A percentile compares a stretch with the other conserved stretches of the same genome.
Evolutionary conservation across 2,888 invertebrate genomes (phyloP).

Genomic region (Morpho deidamia): DNA sequence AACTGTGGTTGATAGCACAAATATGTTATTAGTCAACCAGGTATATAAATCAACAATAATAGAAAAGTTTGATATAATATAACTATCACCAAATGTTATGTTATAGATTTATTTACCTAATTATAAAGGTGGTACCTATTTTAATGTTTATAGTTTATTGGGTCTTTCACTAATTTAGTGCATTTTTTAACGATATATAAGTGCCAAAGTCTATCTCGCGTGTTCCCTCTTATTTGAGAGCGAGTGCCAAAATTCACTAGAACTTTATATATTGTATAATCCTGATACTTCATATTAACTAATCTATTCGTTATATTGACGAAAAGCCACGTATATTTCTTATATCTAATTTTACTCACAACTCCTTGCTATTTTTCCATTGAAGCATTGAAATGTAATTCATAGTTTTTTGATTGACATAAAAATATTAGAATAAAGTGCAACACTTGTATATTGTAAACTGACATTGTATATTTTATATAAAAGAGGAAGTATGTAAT

Average conservation of each 20-base stretch:
- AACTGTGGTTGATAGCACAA: constrained; percentile 22
- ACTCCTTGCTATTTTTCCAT: constrained; percentile 69
- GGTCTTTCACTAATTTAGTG: constrained; percentile 18
- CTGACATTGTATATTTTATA: too few relatives aligned
- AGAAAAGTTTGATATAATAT: background rate
- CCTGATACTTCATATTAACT: constrained; percentile 6
- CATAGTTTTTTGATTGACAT: constrained; percentile 11
- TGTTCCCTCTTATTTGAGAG: constrained; percentile 20
- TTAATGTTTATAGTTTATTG: constrained; percentile 7
- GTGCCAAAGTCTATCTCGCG: constrained; percentile 25
- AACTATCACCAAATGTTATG: background rate
- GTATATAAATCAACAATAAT: constrained; percentile 12
- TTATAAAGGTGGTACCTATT: constrained; percentile 8
- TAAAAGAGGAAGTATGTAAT: too few relatives aligned
- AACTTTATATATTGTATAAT: constrained; percentile 8
- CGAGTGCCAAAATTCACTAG: constrained; percentile 23
- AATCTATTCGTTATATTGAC: constrained; percentile 16
- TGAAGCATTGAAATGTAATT: constrained; percentile 54
- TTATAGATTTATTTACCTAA: constrained; percentile 18
- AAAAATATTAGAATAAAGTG: background rate
- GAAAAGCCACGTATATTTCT: constrained; percentile 24
- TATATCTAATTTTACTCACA: constrained; percentile 56
- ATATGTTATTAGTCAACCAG: constrained; percentile 19
- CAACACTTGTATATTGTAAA: too few relatives aligned
- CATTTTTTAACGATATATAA: constrained; percentile 17